phyloP scores from a whole-genome alignment of 1,140 invertebrate species.

The Lepidurus arcticus region DNA sequence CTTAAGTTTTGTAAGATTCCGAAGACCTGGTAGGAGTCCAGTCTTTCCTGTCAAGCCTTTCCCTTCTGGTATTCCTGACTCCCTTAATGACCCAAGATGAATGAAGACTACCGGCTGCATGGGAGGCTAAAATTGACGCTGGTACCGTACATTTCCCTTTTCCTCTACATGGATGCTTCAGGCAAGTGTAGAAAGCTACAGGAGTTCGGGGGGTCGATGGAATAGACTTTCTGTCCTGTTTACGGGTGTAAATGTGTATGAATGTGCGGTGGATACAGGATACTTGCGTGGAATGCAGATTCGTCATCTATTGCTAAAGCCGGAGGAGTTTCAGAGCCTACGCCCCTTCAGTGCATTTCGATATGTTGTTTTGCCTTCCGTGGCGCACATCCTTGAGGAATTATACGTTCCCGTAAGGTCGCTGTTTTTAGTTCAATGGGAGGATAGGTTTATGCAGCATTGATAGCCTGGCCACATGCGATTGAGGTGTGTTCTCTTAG shows the following conservation, averaged over 20 bases:
- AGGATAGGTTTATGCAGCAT: background rate
- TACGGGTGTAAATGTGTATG: too few species aligned
- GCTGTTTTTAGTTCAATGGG: background rate
- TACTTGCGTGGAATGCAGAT: background rate
- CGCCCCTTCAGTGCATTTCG: background rate
- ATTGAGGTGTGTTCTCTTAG: background rate
- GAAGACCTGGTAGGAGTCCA: background rate
- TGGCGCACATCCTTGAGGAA: too few species aligned
- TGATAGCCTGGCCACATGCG: conserved; percentile 4
- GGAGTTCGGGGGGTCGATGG: too few species aligned
- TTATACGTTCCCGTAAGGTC: background rate
- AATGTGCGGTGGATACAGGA: too few species aligned
- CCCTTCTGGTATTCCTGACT: background rate
- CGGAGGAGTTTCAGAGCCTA: background rate
- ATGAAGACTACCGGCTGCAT: background rate
- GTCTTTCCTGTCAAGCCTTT: background rate
- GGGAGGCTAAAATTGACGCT: too few species aligned
- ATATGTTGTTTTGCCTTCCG: background rate
- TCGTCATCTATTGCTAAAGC: background rate
- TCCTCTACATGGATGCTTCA: too few species aligned
- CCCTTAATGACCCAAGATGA: conserved; percentile 5
- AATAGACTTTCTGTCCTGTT: too few species aligned
- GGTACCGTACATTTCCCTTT: too few species aligned
- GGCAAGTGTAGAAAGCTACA: too few species aligned
- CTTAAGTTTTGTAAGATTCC: background rate